Evolutionary conservation across 2,113 vertebrate species (phyloP), one percentile per base, ranked within the genome.

Genomic region (Lepisosteus oculatus): DNA sequence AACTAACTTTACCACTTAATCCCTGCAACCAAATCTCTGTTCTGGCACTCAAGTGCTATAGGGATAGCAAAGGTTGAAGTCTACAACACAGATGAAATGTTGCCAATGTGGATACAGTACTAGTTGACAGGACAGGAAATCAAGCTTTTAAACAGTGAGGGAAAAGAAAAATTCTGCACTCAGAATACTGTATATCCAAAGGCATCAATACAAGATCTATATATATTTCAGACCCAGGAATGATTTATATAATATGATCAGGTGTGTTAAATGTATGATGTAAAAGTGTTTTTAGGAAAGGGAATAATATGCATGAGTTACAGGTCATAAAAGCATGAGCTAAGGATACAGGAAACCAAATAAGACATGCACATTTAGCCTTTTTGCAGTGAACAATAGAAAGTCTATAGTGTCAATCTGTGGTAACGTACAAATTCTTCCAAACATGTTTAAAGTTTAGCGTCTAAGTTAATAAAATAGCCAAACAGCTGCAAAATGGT

Each of bases 381-480:
- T 72, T 67, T 57, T 71, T 78, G 57, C 57, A 56, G 76, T 70
- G 73, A 41, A 74, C 71, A 74, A 78, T 59, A 81, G 77, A 86
- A 76, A 72, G 69, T 71, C 29, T 29, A 3, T 54, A 17, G 76
- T 84, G 77, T 85, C 82, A 85, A 77, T 77, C 74, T 71, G 70
- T 77, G 29, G 71, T 79, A 83, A 88, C 85, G 86, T 81, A 85
- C 69, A 76, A 75, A 74, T 76, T 78, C 66, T 79, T 82, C 73
- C 80, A 79, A 83, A 85, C 68, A 75, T 70, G 72, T 72, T 79
- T 78, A 65, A 63, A 63, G 75, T 67, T 72, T 75, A 41, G 76
- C 77, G 76, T 82, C 77, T 71, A 75, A 82, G 74, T 83, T 76
- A 81, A 83, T 83, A 85, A 85, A 87, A 77, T 51, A 79, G 76